A percentile compares a stretch with the other conserved stretches of the same genome.
Evolutionary conservation across 2,113 vertebrate genomes (phyloP).

Genomic region (Reinhardtius hippoglossoides): DNA sequence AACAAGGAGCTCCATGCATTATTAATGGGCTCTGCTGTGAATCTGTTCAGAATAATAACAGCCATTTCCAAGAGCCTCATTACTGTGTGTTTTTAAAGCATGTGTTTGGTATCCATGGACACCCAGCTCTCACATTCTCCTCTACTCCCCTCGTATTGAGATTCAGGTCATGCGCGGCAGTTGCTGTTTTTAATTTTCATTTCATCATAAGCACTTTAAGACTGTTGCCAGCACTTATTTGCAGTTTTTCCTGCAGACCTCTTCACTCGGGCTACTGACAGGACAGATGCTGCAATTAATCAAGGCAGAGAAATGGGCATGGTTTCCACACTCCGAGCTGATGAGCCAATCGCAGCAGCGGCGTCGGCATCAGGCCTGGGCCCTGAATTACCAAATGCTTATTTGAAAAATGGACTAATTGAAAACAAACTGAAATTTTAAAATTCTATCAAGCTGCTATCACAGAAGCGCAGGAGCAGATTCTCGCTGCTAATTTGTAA

Average conservation of each 20-base stretch:
- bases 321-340: slow-evolving; percentile 82
- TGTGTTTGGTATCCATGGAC: slow-evolving; percentile 81
- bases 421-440: slow-evolving; percentile 75
- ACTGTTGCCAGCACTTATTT: slow-evolving; percentile 98
- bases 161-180: slow-evolving; percentile 93
- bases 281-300: slow-evolving; percentile 99
- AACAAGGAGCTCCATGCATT: slow-evolving; percentile 89
- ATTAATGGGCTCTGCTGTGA: slow-evolving; percentile 88
- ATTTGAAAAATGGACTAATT: slow-evolving; percentile 77
- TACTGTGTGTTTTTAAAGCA: slow-evolving; percentile 86
- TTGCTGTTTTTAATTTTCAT: slow-evolving; percentile 99
- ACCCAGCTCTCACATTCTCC: slow-evolving; percentile 74
- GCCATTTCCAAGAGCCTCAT: slow-evolving; percentile 85
- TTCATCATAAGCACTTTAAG: slow-evolving; percentile 99
- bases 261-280: slow-evolving; percentile 97
- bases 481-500: slow-evolving; percentile 63
- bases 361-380: slow-evolving; percentile 66
- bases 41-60: slow-evolving; percentile 87
- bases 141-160: slow-evolving; percentile 83
- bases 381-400: slow-evolving; percentile 73
- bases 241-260: slow-evolving; percentile 96
- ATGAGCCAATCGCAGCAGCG: slow-evolving; percentile 73
- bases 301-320: slow-evolving; percentile 93
- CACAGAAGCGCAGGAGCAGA: slow-evolving; percentile 55
- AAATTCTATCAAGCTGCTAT: slow-evolving; percentile 71